A percentile compares a stretch with the other conserved stretches of the same genome.
Conservation (phyloP, 2,113 vertebrate species). For the Atlantisia rogersi region DNA sequence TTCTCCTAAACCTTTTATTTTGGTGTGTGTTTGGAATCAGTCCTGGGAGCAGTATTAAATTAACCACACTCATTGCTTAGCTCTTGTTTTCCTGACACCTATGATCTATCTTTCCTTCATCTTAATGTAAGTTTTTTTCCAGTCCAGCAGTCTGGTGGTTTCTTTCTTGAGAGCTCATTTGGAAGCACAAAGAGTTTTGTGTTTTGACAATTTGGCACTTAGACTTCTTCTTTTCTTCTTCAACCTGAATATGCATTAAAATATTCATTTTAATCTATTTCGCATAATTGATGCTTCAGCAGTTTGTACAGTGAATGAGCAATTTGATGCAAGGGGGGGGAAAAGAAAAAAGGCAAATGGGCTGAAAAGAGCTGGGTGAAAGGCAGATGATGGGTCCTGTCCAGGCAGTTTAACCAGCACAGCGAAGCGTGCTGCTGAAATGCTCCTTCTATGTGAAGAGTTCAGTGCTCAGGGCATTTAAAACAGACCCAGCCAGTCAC, state of each 20-base stretch:
- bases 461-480: not conserved
- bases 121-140: not conserved
- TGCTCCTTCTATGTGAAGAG: not conserved
- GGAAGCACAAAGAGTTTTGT: not conserved
- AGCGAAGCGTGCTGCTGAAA: not conserved
- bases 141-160: not conserved
- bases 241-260: not conserved
- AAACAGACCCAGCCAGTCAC: not conserved
- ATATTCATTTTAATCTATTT: not conserved
- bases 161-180: conserved; percentile 36
- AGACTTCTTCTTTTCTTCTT: not conserved
- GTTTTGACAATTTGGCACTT: conserved; percentile 27
- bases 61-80: not conserved
- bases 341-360: not conserved
- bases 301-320: not conserved
- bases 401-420: not conserved
- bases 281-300: conserved; percentile 12
- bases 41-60: not conserved
- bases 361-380: not conserved
- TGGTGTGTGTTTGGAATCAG: not conserved
- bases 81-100: not conserved
- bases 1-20: not conserved
- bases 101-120: not conserved
- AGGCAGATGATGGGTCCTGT: not conserved
- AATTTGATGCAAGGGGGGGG: not conserved